Conservation (phyloP, 1,140 invertebrate genomes). For the Tribolium madens region DNA sequence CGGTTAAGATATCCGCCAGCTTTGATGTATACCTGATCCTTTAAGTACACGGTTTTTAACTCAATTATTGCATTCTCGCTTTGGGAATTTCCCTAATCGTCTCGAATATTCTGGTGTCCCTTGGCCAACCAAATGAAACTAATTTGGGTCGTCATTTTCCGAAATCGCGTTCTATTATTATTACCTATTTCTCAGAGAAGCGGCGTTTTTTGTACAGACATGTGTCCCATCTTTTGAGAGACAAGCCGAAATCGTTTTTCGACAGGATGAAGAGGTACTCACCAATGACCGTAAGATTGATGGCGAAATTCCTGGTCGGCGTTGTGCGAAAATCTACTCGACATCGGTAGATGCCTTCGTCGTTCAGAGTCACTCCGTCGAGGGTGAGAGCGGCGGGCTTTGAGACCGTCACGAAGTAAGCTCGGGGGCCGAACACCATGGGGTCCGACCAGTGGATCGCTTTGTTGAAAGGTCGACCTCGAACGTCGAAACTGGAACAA, state of each 20-base stretch:
- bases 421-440: constrained; percentile 80
- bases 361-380: constrained; percentile 82
- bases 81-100: constrained; percentile 11
- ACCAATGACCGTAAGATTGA: constrained; percentile 93
- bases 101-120: not conserved
- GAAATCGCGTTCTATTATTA: not conserved
- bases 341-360: constrained; percentile 88
- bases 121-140: not conserved
- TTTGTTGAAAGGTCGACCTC: constrained; percentile 80
- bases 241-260: not conserved
- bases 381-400: constrained; percentile 84
- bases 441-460: constrained; percentile 84
- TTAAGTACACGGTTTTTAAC: constrained; percentile 37
- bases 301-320: constrained; percentile 89
- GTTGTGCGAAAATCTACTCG: constrained; percentile 92
- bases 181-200: not conserved
- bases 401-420: constrained; percentile 80
- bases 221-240: not conserved
- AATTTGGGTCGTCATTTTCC: not conserved
- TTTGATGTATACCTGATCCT: constrained; percentile 37
- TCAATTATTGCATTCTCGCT: constrained; percentile 22
- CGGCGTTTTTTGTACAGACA: not conserved
- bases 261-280: constrained; percentile 60
- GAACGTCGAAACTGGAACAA: constrained; percentile 81
- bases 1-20: constrained; percentile 41